A percentile compares a stretch with the other conserved stretches of the same genome.
Conservation (phyloP, 1,140 invertebrate species). For the Cepaea nemoralis region DNA sequence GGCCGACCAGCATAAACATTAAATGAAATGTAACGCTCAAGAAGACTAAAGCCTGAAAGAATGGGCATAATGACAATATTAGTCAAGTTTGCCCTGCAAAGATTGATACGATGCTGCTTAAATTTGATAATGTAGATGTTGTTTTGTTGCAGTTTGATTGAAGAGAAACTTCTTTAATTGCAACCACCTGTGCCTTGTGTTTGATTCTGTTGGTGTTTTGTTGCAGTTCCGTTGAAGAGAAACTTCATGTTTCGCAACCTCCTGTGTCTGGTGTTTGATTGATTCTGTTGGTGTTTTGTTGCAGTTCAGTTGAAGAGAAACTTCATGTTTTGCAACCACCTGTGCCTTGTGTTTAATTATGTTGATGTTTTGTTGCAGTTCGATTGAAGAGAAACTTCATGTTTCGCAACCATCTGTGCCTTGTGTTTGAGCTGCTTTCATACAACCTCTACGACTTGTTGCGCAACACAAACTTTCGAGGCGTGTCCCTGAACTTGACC, state of each 20-base stretch:
- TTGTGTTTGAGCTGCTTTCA: conserved; percentile 99
- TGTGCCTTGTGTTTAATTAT: conserved; percentile 99
- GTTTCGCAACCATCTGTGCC: conserved; percentile 93
- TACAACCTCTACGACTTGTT: conserved; percentile 99
- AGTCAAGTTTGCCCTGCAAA: too few species aligned
- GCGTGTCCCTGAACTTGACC: conserved; percentile 98
- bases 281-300: too few species aligned
- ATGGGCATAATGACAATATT: too few species aligned
- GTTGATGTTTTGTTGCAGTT: conserved; percentile 85
- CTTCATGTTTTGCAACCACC: conserved; percentile 94
- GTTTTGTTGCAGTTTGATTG: too few species aligned
- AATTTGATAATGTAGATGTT: too few species aligned
- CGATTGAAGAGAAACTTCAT: conserved; percentile 99
- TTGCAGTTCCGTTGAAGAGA: conserved; percentile 95
- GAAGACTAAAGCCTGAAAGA: too few species aligned
- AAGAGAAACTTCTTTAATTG: too few species aligned
- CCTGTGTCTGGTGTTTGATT: conserved; percentile 99
- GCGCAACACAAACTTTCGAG: conserved; percentile 99
- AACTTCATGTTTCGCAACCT: conserved; percentile 97
- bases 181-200: too few species aligned
- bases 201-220: too few species aligned
- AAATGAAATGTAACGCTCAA: too few species aligned
- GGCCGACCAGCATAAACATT: too few species aligned
- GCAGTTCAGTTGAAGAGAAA: conserved; percentile 98
- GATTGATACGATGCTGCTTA: too few species aligned